These are phyloP conservation scores for Stenichneumon culpator DNA, from an alignment of 2,888 invertebrate species.

Conservation along the genomic window DNA sequence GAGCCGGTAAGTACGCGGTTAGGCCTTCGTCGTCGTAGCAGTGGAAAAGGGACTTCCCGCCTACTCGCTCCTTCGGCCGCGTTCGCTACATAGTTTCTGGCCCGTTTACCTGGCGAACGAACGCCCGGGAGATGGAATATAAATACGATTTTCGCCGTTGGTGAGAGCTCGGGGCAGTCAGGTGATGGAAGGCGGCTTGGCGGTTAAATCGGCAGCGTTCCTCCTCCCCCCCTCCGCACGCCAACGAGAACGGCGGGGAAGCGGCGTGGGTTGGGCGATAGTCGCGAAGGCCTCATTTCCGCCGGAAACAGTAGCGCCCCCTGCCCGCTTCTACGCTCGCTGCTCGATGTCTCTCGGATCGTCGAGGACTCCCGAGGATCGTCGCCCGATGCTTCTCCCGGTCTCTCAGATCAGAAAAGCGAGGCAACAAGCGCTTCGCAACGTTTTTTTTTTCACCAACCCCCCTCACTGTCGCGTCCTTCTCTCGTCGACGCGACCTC, in stretches of 20 bases:
- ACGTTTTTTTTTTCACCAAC: neutral
- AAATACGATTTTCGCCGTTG: slow-evolving; percentile 81
- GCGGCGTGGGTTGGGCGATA: slow-evolving; percentile 66
- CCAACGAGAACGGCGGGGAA: slow-evolving; percentile 19
- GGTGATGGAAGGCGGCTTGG: slow-evolving; percentile 65
- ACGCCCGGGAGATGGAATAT: slow-evolving; percentile 80
- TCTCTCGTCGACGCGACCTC: neutral
- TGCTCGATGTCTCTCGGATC: slow-evolving; percentile 8
- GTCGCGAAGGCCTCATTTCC: slow-evolving; percentile 83
- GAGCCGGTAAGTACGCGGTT: neutral
- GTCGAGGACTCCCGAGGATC: neutral
- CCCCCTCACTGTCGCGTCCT: slow-evolving; percentile 6
- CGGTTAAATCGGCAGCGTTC: slow-evolving; percentile 53
- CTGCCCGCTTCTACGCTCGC: slow-evolving; percentile 47
- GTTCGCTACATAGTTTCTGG: slow-evolving; percentile 32
- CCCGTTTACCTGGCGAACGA: slow-evolving; percentile 76
- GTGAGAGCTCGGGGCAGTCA: slow-evolving; percentile 28
- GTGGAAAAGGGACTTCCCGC: neutral
- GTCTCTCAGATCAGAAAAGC: neutral
- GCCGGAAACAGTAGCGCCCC: slow-evolving; percentile 82
- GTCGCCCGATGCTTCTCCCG: neutral
- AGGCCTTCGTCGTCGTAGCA: slow-evolving; percentile 12
- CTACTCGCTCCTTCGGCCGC: slow-evolving; percentile 20
- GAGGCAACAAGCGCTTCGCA: neutral
- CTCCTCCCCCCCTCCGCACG: neutral